Evolutionary conservation across 2,113 vertebrate genomes (phyloP), one percentile per base, ranked within the genome.

Genomic region (Takifugu flavidus): DNA sequence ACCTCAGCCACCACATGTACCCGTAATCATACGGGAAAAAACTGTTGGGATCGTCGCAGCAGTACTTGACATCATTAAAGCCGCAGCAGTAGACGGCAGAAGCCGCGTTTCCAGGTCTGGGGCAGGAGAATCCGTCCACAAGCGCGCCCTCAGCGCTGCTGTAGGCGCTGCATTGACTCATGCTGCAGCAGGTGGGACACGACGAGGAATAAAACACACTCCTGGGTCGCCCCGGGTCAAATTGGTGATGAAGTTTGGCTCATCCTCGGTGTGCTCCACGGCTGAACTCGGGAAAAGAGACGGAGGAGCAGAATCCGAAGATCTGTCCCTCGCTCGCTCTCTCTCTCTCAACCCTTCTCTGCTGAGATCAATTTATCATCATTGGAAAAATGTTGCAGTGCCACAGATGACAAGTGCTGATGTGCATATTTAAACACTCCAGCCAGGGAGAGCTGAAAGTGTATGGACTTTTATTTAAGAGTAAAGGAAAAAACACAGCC

Each of bases 1-100:
- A 94, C 95, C 95, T 96, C 83, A 98, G 91, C 95, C 94, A 95
- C 94, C 94, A 95, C 95, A 96, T 94, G 88, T 95, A 96, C 78
- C 89, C 91, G 79, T 95, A 95, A 63, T 96, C 92, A 72, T 95
- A 95, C 0, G 94, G 94, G 73, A 94, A 95, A 81, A 95, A 96
- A 70, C 95, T 94, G 85, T 95, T 91, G 15, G 94, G 92, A 70
- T 96, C 95, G 72, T 94, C 93, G 65, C 95, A 95, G 90, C 95
- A 96, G 61, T 97, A 96, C 73, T 96, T 96, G 15, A 94, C 84
- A 65, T 97, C 95, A 45, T 93, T 94, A 82, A 97, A 98, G 80
- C 95, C 94, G 65, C 95, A 96, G 83, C 95, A 95, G 88, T 92
- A 96, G 14, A 90, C 86, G 0, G 93, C 91, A 1, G 82, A 75